phyloP scores from a whole-genome alignment of 1,140 invertebrate genomes.

The Trichonephila inaurata region DNA sequence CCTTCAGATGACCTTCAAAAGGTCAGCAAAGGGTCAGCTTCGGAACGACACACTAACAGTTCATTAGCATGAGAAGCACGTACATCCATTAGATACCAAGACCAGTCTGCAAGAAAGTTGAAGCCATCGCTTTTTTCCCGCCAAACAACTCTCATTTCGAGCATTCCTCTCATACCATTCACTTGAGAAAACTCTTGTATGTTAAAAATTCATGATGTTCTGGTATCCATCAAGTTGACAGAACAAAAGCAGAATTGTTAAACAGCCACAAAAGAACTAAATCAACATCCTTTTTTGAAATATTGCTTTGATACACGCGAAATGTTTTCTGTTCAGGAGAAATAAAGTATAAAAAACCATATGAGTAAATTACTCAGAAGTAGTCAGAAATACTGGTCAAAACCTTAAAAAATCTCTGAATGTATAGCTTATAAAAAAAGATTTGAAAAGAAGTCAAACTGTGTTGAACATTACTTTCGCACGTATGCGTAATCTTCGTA shows the following conservation, averaged over 20 bases:
- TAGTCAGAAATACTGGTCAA: not conserved
- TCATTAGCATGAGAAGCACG: conserved; percentile 70
- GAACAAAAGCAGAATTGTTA: conserved; percentile 46
- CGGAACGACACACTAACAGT: conserved; percentile 69
- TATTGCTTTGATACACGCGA: not conserved
- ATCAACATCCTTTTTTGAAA: conserved; percentile 13
- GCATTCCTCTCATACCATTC: conserved; percentile 65
- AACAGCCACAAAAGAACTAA: not conserved
- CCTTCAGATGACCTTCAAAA: conserved; percentile 73
- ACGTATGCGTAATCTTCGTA: no score
- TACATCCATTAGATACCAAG: conserved; percentile 56
- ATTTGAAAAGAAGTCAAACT: no score
- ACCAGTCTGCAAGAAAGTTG: conserved; percentile 48
- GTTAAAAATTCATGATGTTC: conserved; percentile 47
- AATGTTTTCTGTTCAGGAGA: not conserved
- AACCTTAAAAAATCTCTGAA: no score
- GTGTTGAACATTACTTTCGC: no score
- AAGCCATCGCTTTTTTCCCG: conserved; percentile 44
- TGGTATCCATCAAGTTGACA: conserved; percentile 52
- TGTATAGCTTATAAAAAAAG: no score
- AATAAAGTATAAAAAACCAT: not conserved
- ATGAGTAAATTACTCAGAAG: not conserved
- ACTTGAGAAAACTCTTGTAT: conserved; percentile 58
- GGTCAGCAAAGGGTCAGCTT: conserved; percentile 57
- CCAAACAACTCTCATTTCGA: conserved; percentile 55